Base-by-base conservation (phyloP, 2,888 invertebrate species). In the Proisotoma minuta region DNA sequence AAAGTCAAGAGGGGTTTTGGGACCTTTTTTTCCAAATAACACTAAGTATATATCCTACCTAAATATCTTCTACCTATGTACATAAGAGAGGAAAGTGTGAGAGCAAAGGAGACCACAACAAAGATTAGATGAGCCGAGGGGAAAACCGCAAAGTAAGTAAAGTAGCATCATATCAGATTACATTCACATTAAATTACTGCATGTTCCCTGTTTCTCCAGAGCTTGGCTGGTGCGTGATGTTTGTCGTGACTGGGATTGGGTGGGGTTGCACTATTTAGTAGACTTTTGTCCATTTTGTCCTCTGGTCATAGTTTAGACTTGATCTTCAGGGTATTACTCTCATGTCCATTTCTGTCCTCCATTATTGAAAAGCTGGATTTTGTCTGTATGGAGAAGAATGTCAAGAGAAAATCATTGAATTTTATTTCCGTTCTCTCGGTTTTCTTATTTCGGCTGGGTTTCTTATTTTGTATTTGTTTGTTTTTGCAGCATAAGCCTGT, bases 111-210 rank as follows among this genome's bases (percentile, higher is more conserved):
- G 18, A 50, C 27, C 53, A 40, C 10, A 47, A 20, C 18, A 22
- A 57, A 53, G 59, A 53, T 59, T 59, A 51, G 51, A 53, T 52
- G 43, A 47, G 53, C 47, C 29, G 51, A 53, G 53, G 47, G 2
- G 53, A 48, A 48, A 48, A 34, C 56, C 60, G 53, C 56, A 54
- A 56, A 56, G 58, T 60, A 54, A 52, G 60, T 58, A 56, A 60
- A 54, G 63, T 59, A 58, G 60, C 53, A 62, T 61, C 63, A 50
- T 57, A 56, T 61, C 61, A 63, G 59, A 68, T 68, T 65, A 68
- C 65, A 65, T 68, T 65, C 63, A 68, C 65, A 68, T 68, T 65
- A 68, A 65, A 68, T 68, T 68, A 68, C 63, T 49, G 56, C 10
- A 50, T 51, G 34, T 43, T 40, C 23, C 22, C 24, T 39, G 54